A percentile compares a stretch with the other conserved stretches of the same genome.
These are phyloP conservation scores for Ariopsis seemanni DNA, from an alignment of 2,113 vertebrate species.

Conservation along the genomic window DNA sequence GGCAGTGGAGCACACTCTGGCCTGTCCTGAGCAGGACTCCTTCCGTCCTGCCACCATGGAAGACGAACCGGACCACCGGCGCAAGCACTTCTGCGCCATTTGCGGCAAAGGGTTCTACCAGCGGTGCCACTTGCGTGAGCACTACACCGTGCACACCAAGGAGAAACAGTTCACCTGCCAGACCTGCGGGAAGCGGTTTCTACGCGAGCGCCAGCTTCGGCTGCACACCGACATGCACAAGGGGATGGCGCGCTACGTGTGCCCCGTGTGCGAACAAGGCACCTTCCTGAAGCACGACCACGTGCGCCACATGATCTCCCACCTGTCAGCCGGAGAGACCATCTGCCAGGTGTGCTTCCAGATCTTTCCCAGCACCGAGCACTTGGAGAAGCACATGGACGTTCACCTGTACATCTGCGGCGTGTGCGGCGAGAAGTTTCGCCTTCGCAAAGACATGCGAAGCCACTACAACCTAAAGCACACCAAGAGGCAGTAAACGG, in stretches of 20 bases:
- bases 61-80: conserved; percentile 88
- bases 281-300: conserved; percentile 99
- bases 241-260: conserved; percentile 96
- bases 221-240: conserved; percentile 99
- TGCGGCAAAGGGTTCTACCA: conserved; percentile 98
- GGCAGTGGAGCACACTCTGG: conserved; percentile 87
- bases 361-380: conserved; percentile 92
- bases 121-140: conserved; percentile 96
- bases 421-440: conserved; percentile 97
- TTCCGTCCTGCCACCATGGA: conserved; percentile 82
- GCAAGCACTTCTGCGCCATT: conserved; percentile 96
- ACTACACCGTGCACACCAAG: conserved; percentile 98
- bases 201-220: conserved; percentile 92
- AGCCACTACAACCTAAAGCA: conserved; percentile 97
- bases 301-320: conserved; percentile 98
- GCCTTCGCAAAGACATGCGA: conserved; percentile 97
- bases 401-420: conserved; percentile 97
- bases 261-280: conserved; percentile 96
- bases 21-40: conserved; percentile 88
- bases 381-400: conserved; percentile 97
- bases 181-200: conserved; percentile 97
- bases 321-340: conserved; percentile 92
- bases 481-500: conserved; percentile 82
- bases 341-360: conserved; percentile 99
- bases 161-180: conserved; percentile 98